Conservation (phyloP, 1,140 invertebrate genomes). For the Leptinotarsa lineolata region DNA sequence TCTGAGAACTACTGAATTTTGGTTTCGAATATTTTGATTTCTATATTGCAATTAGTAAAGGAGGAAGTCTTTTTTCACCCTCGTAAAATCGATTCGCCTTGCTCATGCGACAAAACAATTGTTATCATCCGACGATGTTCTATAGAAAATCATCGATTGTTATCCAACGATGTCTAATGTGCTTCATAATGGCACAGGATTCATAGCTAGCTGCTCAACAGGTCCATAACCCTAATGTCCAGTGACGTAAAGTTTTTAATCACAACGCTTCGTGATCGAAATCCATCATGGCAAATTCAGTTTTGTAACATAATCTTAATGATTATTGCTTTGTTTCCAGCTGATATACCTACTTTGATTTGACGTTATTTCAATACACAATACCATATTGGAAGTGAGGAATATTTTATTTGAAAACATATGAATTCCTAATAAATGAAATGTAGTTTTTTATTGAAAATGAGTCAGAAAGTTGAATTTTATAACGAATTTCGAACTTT, state of each 20-base stretch:
- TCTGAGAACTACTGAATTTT: too few relatives aligned
- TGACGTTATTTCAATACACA: background rate
- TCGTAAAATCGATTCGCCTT: background rate
- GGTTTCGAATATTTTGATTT: too few relatives aligned
- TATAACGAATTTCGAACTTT: too few relatives aligned
- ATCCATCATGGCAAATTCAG: background rate
- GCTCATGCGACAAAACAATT: slow-evolving; percentile 24
- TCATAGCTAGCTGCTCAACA: slow-evolving; percentile 38
- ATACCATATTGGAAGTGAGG: too few relatives aligned
- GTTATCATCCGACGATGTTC: slow-evolving; percentile 32
- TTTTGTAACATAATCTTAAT: background rate
- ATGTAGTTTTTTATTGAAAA: too few relatives aligned
- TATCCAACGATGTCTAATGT: slow-evolving; percentile 34
- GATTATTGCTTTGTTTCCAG: too few relatives aligned
- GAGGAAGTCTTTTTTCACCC: background rate
- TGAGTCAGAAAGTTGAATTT: too few relatives aligned
- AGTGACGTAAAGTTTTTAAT: slow-evolving; percentile 29
- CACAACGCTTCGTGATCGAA: slow-evolving; percentile 24
- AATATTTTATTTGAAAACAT: too few relatives aligned
- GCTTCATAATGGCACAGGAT: slow-evolving; percentile 38
- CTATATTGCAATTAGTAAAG: too few relatives aligned
- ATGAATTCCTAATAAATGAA: too few relatives aligned
- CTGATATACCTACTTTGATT: background rate
- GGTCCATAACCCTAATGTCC: slow-evolving; percentile 37
- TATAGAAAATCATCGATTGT: slow-evolving; percentile 38